Evolutionary conservation across 2,888 invertebrate species (phyloP).

Genomic region (Pyrocoelia pectoralis): DNA sequence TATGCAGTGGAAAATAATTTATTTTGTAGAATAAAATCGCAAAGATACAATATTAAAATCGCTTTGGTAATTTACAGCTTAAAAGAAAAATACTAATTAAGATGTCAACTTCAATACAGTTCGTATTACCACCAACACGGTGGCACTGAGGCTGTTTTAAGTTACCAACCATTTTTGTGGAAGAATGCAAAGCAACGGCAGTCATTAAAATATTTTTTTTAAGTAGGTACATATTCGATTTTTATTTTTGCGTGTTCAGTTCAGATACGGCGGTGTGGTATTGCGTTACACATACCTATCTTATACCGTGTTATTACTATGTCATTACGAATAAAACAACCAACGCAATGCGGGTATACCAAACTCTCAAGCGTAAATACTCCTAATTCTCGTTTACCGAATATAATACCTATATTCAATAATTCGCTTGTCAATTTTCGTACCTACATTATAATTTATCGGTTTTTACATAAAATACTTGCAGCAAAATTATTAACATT

Average conservation of each 20-base stretch:
- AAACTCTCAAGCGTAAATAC: no score
- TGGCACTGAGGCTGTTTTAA: slow-evolving; percentile 13
- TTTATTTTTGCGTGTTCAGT: slow-evolving; percentile 18
- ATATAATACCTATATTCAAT: no score
- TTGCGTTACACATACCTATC: slow-evolving; percentile 23
- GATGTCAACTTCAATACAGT: slow-evolving; percentile 7
- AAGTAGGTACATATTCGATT: slow-evolving; percentile 11
- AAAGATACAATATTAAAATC: no score
- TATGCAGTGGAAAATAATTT: no score
- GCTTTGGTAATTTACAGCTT: no score
- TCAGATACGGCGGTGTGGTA: slow-evolving; percentile 20
- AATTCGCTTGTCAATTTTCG: no score
- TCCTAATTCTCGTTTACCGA: no score
- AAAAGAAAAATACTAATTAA: not conserved
- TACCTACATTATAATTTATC: no score
- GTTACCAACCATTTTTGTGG: slow-evolving; percentile 16
- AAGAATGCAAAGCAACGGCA: slow-evolving; percentile 16
- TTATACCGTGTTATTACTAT: slow-evolving; percentile 8
- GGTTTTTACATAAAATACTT: no score
- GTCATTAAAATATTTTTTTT: slow-evolving; percentile 20
- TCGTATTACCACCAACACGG: not conserved
- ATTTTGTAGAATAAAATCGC: no score
- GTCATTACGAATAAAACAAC: slow-evolving; percentile 11
- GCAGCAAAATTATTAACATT: no score
- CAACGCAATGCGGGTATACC: not conserved